Evolutionary conservation across 1,140 invertebrate species (phyloP), one percentile per base, ranked within the genome.

Genomic region (Acromyrmex echinatior): DNA sequence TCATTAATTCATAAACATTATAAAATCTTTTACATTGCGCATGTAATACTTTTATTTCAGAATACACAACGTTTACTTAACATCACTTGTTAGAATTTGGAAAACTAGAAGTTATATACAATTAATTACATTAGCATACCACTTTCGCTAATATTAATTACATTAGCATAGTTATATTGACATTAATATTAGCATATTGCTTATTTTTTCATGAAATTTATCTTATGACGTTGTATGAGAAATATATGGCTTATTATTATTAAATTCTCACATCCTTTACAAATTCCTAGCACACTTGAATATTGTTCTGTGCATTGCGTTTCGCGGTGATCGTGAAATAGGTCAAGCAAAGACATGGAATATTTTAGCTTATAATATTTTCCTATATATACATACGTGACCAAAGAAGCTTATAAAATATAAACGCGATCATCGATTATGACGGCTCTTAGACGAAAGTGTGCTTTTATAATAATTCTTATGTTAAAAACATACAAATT

Each of bases 281-380:
- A 84, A 63, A 84, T 76, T 71, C 65, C 35, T 58, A 25, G 25
- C 68, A 45, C 68, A 49, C 9, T 35, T 62, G 56, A 39, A 18
- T 84, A 76, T 76, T 76, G 73, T 84, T 51, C 70, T 53, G 28
- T 25, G 56, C 45, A 28, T 45, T 62, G 62, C 89, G 63, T 90
- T 93, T 92, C 78, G 70, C 86, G 87, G 79, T 86, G 92, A 89
- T 92, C 86, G 87, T 87, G 74, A 94, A 95, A 94, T 94, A 88
- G 93, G 93, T 94, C 93, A 93, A 90, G 86, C 91, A 92, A 92
- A 87, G 88, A 45, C 85, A 90, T 92, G 90, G 88, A 79, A 82
- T 88, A 86, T 87, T 86, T 79, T 74, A 86, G 76, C 65, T 88
- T 79, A 73, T 68, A 78, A 86, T 86, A 82, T 84, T 76, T 84